Percentiles rank a stretch among this genome's conserved stretches.
Evolutionary conservation across 2,888 invertebrate genomes (phyloP).

Genomic region (Drosophila aldrichi): DNA sequence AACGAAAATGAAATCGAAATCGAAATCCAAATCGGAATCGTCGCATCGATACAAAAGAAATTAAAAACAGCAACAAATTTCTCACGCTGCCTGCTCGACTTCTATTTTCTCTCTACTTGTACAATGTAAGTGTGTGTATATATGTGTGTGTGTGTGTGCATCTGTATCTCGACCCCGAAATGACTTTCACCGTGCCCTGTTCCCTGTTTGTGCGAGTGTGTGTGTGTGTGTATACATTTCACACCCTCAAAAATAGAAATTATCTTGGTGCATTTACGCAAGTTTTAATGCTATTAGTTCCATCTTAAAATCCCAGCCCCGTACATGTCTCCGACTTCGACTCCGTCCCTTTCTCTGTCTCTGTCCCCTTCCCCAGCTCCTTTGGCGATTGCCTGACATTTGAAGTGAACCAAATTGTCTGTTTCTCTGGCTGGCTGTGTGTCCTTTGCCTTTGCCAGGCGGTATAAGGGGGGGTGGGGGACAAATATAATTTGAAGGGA

Average conservation of each 20-base stretch:
- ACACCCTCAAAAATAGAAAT: conserved; percentile 82
- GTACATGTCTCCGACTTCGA: conserved; percentile 18
- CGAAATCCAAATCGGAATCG: conserved; percentile 67
- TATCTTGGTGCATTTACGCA: conserved; percentile 81
- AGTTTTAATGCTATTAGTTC: conserved; percentile 82
- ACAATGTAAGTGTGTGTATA: conserved; percentile 2
- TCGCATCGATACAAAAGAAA: conserved; percentile 72
- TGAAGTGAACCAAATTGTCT: conserved; percentile 80
- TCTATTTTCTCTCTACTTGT: conserved; percentile 30
- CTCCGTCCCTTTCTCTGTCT: conserved; percentile 27
- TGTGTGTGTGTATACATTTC: conserved; percentile 66
- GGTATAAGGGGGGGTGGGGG: too few species aligned
- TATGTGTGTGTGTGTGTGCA: conserved; percentile 18
- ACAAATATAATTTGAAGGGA: too few species aligned
- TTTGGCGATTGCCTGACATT: conserved; percentile 59
- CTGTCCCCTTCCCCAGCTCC: conserved; percentile 33
- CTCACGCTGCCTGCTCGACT: conserved; percentile 68
- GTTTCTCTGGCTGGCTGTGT: conserved; percentile 57
- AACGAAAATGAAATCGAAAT: conserved; percentile 53
- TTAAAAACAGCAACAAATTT: conserved; percentile 79
- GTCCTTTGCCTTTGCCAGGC: conserved; percentile 65
- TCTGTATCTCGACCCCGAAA: conserved; percentile 72
- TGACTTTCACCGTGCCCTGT: conserved; percentile 68
- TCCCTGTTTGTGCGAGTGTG: conserved; percentile 12
- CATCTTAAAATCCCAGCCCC: conserved; percentile 73